Percentiles rank a stretch among this genome's conserved stretches.
Conservation (phyloP, 2,113 vertebrate genomes). For the Scortum barcoo region DNA sequence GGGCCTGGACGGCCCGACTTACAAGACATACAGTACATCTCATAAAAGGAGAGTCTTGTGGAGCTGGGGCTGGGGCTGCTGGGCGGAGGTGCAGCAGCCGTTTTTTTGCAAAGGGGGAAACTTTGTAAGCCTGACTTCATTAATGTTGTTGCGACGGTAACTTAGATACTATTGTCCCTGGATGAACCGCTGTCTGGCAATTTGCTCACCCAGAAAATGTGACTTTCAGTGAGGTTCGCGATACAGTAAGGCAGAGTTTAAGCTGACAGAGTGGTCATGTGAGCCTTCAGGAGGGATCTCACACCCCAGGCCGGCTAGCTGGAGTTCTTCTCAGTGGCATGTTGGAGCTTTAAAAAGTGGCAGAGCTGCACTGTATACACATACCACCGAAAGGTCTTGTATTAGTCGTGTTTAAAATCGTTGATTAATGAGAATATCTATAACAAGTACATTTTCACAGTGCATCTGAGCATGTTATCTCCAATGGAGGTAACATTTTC, state of each 20-base stretch:
- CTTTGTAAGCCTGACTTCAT: slow-evolving; percentile 34
- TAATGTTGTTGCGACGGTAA: slow-evolving; percentile 56
- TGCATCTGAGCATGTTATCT: slow-evolving; percentile 8
- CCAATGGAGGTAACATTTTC: slow-evolving; percentile 13
- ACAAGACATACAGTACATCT: slow-evolving; percentile 19
- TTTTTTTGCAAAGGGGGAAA: slow-evolving; percentile 46
- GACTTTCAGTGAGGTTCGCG: slow-evolving; percentile 53
- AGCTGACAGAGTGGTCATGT: slow-evolving; percentile 50
- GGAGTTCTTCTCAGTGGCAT: slow-evolving; percentile 24
- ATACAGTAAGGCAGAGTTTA: slow-evolving; percentile 20
- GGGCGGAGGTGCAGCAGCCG: slow-evolving; percentile 27
- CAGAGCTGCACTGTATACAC: slow-evolving; percentile 1
- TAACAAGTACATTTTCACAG: not conserved
- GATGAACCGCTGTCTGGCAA: slow-evolving; percentile 30
- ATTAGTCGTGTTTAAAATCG: slow-evolving; percentile 1
- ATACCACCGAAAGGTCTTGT: not conserved
- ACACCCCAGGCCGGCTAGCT: slow-evolving; percentile 26
- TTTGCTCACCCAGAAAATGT: slow-evolving; percentile 47
- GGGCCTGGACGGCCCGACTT: slow-evolving; percentile 11
- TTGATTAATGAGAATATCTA: slow-evolving; percentile 2
- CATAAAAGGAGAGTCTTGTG: slow-evolving; percentile 36
- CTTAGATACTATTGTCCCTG: slow-evolving; percentile 48
- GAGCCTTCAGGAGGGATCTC: slow-evolving; percentile 38
- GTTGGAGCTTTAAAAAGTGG: not conserved
- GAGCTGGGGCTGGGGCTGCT: slow-evolving; percentile 11